Base-by-base conservation (phyloP, 2,113 vertebrate genomes). In the Notothenia coriiceps region DNA sequence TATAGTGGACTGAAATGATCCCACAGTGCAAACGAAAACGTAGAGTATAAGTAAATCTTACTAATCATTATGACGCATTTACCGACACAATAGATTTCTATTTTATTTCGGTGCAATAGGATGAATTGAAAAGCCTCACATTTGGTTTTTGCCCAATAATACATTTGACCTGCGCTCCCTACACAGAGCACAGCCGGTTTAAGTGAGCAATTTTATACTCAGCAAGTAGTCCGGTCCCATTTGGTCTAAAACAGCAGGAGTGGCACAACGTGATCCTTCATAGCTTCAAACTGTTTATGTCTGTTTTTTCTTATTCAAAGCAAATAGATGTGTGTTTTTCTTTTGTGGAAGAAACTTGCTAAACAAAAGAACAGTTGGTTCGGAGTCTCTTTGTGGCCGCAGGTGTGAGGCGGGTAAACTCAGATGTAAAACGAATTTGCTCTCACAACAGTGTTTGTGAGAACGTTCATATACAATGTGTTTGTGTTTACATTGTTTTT, bases 301-400 rank as follows among this genome's bases (percentile, higher is more conserved):
- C 63, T 81, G 35, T 44, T 55, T 83, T 83, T 76, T 52, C 56
- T 82, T 72, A 73, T 80, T 87, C 77, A 86, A 80, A 82, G 68
- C 40, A 61, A 70, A 71, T 55, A 46, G 22, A n/a, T 77, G 68
- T 54, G 61, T 18, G 73, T 75, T 50, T 73, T 70, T 29, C 78
- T 75, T 78, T 71, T 5, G 18, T 60, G 79, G 49, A 62, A 82
- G 59, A 64, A 80, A 75, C 80, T 50, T 51, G 65, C 86, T 79
- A 62, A 87, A 91, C 86, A 91, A 89, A 89, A 91, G 84, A 93
- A 91, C 89, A 90, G 92, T 92, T 93, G 87, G 87, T 85, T 85
- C 18, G 18, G 69, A 73, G 70, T 74, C 68, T 90, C 83, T 90
- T 90, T 92, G 84, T 87, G 87, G 85, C 79, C 90, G 83, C 90